A percentile compares a stretch with the other conserved stretches of the same genome.
phyloP scores from a whole-genome alignment of 2,797 vertebrate genomes.

The Prunella strophiata region DNA sequence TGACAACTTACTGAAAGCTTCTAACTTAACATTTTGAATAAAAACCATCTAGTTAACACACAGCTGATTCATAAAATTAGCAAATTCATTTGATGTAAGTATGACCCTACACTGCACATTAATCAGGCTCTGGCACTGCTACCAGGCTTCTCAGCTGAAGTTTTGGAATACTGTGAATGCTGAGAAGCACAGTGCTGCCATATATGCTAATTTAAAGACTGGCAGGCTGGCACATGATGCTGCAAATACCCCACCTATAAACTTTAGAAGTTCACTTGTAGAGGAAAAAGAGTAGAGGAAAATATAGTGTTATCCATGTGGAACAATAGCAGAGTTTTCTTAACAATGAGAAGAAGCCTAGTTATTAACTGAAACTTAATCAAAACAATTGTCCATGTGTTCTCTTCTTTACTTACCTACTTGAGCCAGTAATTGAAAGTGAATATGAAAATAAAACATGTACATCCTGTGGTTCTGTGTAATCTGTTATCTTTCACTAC shows the following conservation, averaged over 20 bases:
- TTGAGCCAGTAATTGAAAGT: slow-evolving; percentile 9
- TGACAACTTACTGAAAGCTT: slow-evolving; percentile 4
- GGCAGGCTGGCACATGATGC: neutral
- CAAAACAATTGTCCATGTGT: slow-evolving; percentile 7
- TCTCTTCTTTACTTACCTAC: slow-evolving; percentile 43
- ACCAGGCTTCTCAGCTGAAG: neutral
- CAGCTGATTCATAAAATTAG: neutral
- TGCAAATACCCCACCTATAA: neutral
- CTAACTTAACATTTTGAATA: neutral
- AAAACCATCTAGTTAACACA: neutral
- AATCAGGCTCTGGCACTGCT: neutral
- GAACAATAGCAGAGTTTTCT: slow-evolving; percentile 8
- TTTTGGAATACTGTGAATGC: neutral
- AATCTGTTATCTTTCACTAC: neutral
- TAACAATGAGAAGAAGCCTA: neutral
- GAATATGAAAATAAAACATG: slow-evolving; percentile 16
- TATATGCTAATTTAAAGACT: neutral
- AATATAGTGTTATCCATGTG: neutral
- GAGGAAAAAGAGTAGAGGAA: neutral
- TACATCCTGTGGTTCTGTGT: neutral
- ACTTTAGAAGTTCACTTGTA: neutral
- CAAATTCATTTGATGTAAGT: neutral
- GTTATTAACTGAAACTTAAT: slow-evolving; percentile 19
- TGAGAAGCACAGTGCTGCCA: neutral
- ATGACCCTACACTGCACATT: neutral